Conservation (phyloP, 2,888 invertebrate genomes). For the Stenodera caucasica region DNA sequence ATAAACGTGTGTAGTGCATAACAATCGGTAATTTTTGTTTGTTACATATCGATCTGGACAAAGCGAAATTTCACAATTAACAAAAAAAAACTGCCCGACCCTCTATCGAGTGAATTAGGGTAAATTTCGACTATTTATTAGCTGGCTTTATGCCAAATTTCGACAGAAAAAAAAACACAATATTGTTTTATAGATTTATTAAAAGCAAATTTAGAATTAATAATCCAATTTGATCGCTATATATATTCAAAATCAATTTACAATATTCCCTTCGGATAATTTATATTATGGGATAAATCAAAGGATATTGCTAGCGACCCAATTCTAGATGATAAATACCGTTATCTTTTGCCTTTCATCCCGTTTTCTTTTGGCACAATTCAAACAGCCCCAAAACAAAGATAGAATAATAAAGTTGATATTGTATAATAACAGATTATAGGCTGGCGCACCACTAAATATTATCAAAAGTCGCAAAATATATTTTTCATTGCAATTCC, state of each 20-base stretch:
- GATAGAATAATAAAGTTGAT: not conserved
- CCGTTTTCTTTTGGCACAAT: not conserved
- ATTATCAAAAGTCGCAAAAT: not conserved
- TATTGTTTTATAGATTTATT: conserved; percentile 5
- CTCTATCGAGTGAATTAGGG: too few relatives aligned
- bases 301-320: not conserved
- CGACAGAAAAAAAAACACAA: not conserved
- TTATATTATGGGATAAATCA: not conserved
- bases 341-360: too few relatives aligned
- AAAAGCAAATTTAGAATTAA: conserved; percentile 4
- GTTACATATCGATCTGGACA: too few relatives aligned
- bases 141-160: not conserved
- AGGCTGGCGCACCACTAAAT: too few relatives aligned
- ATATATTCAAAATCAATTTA: conserved; percentile 34
- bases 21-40: too few relatives aligned
- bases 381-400: not conserved
- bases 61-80: too few relatives aligned
- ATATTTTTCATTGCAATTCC: not conserved
- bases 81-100: too few relatives aligned
- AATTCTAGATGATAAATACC: not conserved
- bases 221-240: conserved; percentile 22
- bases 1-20: not conserved
- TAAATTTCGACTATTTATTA: too few relatives aligned
- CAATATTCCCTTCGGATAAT: not conserved
- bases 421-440: not conserved